Conservation (phyloP, 2,113 vertebrate species). For the Gadus macrocephalus region DNA sequence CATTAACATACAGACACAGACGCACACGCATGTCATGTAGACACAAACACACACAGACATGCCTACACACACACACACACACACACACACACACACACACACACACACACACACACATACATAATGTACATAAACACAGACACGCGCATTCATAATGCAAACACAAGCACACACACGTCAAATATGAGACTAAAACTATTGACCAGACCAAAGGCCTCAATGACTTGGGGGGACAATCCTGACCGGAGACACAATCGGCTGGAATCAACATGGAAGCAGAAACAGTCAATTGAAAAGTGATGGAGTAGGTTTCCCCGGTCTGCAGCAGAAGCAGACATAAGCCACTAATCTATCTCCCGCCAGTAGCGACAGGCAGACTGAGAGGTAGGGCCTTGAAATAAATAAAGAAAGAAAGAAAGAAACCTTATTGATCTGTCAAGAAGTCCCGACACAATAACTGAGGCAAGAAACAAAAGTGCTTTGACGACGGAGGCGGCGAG, state of each 20-base stretch:
- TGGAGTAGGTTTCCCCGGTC: neutral
- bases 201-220: neutral
- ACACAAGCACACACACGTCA: no score
- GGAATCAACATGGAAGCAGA: neutral
- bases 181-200: no score
- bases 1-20: no score
- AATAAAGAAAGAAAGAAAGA: constrained; percentile 6
- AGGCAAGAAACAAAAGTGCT: constrained; percentile 23
- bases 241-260: neutral
- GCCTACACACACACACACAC: no score
- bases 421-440: constrained; percentile 46
- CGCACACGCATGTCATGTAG: no score
- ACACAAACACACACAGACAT: no score
- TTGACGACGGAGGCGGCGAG: constrained; percentile 10
- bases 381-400: constrained; percentile 42
- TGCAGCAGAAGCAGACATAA: constrained; percentile 26
- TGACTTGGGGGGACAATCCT: neutral
- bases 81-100: no score
- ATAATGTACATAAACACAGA: no score
- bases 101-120: no score
- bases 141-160: no score
- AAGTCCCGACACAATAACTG: constrained; percentile 13
- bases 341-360: constrained; percentile 29
- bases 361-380: constrained; percentile 40
- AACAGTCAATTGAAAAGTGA: neutral